Conservation (phyloP, 2,797 vertebrate species). For the Acanthurus tractus region DNA sequence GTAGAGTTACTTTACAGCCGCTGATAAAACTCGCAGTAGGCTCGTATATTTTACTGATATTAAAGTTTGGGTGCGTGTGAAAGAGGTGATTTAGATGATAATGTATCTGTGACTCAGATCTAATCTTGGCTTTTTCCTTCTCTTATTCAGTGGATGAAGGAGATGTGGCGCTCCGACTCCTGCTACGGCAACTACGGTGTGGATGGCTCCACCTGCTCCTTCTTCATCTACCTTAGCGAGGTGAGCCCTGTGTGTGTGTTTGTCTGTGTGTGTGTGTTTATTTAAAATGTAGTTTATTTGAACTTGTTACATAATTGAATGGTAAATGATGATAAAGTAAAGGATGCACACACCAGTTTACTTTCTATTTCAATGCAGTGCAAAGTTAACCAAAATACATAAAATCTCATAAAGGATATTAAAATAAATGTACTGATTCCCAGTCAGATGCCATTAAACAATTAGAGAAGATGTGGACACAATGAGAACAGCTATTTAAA, state of each 20-base stretch:
- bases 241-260: conserved; percentile 79
- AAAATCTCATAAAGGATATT: background rate
- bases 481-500: background rate
- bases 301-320: background rate
- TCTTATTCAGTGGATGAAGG: conserved; percentile 96
- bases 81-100: background rate
- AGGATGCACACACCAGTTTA: no score
- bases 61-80: background rate
- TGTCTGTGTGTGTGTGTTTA: no score
- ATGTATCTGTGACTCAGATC: background rate
- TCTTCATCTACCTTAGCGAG: conserved; percentile 99
- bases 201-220: conserved; percentile 97
- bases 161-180: conserved; percentile 98
- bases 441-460: background rate
- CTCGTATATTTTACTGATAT: conserved; percentile 7
- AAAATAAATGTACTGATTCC: background rate
- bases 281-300: no score
- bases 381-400: background rate
- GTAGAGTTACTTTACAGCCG: background rate
- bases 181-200: conserved; percentile 97
- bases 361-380: background rate
- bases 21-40: conserved; percentile 1
- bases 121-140: conserved; percentile 15
- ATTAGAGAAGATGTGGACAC: background rate
- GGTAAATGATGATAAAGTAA: background rate